Evolutionary conservation across 2,888 invertebrate genomes (phyloP).

Genomic region (Hyposoter dolosus): DNA sequence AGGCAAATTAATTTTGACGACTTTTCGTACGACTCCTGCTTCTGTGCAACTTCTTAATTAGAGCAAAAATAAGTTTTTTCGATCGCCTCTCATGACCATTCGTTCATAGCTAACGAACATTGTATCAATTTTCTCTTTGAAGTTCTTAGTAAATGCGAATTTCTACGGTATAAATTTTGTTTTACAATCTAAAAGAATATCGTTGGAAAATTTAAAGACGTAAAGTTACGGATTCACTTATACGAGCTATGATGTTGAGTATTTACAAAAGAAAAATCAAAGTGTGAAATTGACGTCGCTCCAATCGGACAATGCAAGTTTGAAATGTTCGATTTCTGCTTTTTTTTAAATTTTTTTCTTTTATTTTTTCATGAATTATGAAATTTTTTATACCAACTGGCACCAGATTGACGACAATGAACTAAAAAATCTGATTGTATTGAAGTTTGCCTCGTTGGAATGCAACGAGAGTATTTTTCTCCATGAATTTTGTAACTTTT

Average conservation of each 20-base stretch:
- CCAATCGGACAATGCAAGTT: too few species aligned
- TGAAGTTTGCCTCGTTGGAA: background rate
- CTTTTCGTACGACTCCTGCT: background rate
- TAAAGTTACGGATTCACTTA: constrained; percentile 6
- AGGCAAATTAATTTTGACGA: background rate
- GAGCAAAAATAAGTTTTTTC: background rate
- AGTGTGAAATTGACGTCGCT: background rate
- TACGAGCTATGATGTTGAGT: background rate
- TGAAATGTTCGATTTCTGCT: too few species aligned
- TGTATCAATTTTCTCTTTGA: background rate
- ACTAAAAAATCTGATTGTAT: background rate
- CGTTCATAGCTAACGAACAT: background rate
- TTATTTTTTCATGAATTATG: too few species aligned
- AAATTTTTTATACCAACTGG: too few species aligned
- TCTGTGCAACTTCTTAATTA: background rate
- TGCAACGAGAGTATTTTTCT: background rate
- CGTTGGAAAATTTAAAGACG: constrained; percentile 6
- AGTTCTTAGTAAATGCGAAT: constrained; percentile 18
- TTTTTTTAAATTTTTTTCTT: too few species aligned
- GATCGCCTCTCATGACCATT: background rate
- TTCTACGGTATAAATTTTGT: background rate
- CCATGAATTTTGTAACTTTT: too few species aligned
- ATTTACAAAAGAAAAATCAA: background rate
- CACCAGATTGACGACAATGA: too few species aligned
- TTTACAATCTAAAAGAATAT: constrained; percentile 3